Percentiles rank a stretch among this genome's conserved stretches.
Conservation (phyloP, 2,113 vertebrate genomes). For the Oenanthe oenanthe region DNA sequence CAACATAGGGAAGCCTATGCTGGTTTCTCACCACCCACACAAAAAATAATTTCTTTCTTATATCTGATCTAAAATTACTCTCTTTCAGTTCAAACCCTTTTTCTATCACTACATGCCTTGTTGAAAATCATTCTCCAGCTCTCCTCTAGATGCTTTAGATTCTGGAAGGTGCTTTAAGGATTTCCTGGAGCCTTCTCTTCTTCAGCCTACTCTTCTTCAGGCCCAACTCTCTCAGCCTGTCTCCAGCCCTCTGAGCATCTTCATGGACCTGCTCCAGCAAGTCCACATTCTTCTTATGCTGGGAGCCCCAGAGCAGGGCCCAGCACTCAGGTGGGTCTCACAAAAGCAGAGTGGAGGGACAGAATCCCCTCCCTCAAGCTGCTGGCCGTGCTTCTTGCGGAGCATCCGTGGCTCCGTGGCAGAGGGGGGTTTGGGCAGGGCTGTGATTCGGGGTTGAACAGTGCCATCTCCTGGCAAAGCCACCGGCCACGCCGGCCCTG, state of each 20-base stretch:
- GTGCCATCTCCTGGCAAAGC: constrained; percentile 68
- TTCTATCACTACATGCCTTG: not conserved
- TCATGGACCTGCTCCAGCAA: not conserved
- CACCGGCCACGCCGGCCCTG: not conserved
- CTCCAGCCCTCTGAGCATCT: not conserved
- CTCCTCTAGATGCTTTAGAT: not conserved
- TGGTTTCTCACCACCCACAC: not conserved
- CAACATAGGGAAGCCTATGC: not conserved
- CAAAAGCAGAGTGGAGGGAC: not conserved
- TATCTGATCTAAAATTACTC: not conserved
- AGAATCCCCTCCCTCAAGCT: not conserved
- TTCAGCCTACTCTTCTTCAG: not conserved
- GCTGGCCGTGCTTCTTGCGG: not conserved
- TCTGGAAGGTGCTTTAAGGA: not conserved
- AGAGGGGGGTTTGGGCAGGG: rapidly evolving
- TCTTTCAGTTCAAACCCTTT: not conserved
- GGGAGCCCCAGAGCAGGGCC: not conserved
- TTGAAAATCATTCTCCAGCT: not conserved
- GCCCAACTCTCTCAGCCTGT: not conserved
- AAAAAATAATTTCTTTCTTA: not conserved
- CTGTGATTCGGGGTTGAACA: constrained; percentile 11
- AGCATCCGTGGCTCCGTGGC: rapidly evolving
- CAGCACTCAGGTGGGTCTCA: not conserved
- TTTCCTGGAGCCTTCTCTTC: not conserved
- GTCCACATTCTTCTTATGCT: not conserved